Conservation (phyloP, 2,797 vertebrate species). For the Craterocephalus amniculus region DNA sequence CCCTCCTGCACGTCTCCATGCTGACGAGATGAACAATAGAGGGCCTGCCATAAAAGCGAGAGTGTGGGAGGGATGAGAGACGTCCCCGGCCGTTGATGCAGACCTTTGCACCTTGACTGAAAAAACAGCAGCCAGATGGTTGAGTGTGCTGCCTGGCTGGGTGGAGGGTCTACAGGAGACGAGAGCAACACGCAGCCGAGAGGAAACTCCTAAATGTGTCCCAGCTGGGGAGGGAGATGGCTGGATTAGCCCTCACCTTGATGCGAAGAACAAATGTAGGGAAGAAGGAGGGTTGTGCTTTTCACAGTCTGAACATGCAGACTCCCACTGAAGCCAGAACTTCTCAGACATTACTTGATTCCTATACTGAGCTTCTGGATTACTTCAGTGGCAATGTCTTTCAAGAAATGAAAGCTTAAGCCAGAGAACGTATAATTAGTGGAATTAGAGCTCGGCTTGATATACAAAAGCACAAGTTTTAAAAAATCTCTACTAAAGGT, state of each 20-base stretch:
- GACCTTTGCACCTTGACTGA: slow-evolving; percentile 74
- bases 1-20: slow-evolving; percentile 61
- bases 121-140: slow-evolving; percentile 73
- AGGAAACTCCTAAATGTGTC: slow-evolving; percentile 83
- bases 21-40: slow-evolving; percentile 81
- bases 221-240: slow-evolving; percentile 75
- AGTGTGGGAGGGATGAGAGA: slow-evolving; percentile 69
- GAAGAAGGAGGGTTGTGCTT: slow-evolving; percentile 17
- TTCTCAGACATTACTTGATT: slow-evolving; percentile 6
- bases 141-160: slow-evolving; percentile 60
- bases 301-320: slow-evolving; percentile 24
- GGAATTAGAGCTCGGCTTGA: not conserved
- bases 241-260: slow-evolving; percentile 68
- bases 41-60: slow-evolving; percentile 66
- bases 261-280: slow-evolving; percentile 71
- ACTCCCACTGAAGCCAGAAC: slow-evolving; percentile 22
- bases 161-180: slow-evolving; percentile 17
- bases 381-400: not conserved
- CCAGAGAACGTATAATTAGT: not conserved
- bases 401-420: not conserved
- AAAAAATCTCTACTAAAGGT: not conserved
- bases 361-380: not conserved
- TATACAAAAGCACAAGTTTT: not conserved
- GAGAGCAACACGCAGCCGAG: slow-evolving; percentile 59
- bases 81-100: slow-evolving; percentile 55